These are phyloP conservation scores for Geodia barretti DNA, from an alignment of 37 sponge, comb jelly and placozoan genomes.

Conservation along the genomic window DNA sequence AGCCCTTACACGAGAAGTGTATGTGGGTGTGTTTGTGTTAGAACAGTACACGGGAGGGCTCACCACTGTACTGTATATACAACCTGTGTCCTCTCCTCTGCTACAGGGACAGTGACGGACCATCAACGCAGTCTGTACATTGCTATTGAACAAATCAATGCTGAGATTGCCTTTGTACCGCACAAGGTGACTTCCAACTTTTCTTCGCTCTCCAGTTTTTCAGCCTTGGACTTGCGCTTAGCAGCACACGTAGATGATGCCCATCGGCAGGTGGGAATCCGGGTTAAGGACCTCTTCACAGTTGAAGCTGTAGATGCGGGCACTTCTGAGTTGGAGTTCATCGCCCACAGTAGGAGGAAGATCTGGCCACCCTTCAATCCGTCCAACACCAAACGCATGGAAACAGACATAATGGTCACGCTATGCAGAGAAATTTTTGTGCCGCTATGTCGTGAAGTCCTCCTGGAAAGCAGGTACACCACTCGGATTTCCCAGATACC, in stretches of 20 bases:
- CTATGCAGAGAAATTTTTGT: conserved; percentile 4
- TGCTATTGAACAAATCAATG: conserved; percentile 4
- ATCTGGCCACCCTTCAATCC: conserved; percentile 2
- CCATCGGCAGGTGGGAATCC: not conserved
- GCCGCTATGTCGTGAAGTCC: conserved; percentile 8
- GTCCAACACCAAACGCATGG: conserved; percentile 8
- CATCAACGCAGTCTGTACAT: conserved; percentile 2
- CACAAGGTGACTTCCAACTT: conserved; percentile 13
- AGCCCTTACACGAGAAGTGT: too few species aligned
- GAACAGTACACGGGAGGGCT: too few species aligned
- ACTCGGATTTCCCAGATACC: too few species aligned
- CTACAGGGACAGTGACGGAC: conserved; percentile 1
- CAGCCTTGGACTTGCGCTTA: conserved; percentile 3
- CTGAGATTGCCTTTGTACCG: not conserved
- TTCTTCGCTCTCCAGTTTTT: conserved; percentile 3
- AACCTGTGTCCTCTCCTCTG: conserved; percentile 12
- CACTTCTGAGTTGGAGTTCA: conserved; percentile 10
- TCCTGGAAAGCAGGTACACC: conserved; percentile 19
- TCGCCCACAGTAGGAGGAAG: conserved; percentile 2
- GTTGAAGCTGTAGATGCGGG: conserved; percentile 3
- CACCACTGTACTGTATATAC: too few species aligned
- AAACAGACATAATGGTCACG: conserved; percentile 11
- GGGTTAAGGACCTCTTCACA: conserved; percentile 4
- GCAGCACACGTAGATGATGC: conserved; percentile 8
- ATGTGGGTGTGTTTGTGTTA: too few species aligned